Evolutionary conservation across 2,113 vertebrate species (phyloP).

Genomic region (Forbesichthys agassizii): DNA sequence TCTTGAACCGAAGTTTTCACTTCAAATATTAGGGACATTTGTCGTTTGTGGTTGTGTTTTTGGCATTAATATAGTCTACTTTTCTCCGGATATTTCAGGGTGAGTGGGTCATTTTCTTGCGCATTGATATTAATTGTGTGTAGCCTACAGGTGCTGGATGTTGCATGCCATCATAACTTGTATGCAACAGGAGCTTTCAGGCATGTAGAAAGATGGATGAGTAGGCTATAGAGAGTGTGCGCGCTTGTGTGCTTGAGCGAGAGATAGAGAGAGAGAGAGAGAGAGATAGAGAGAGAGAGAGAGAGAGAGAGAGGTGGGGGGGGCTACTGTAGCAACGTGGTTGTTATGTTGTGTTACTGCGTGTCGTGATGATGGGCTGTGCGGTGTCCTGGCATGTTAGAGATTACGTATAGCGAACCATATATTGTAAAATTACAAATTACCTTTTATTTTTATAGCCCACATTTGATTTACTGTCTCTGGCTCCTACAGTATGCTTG

Average conservation of each 20-base stretch:
- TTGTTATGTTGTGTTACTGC: background rate
- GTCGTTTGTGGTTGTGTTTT: slow-evolving; percentile 10
- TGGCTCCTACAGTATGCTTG: slow-evolving; percentile 37
- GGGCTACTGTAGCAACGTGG: background rate
- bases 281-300: background rate
- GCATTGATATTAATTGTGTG: slow-evolving; percentile 10
- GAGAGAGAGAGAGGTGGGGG: background rate
- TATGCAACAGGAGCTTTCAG: slow-evolving; percentile 9
- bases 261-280: background rate
- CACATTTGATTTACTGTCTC: background rate
- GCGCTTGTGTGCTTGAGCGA: no score
- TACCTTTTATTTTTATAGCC: no score
- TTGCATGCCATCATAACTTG: background rate
- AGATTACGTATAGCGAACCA: no score
- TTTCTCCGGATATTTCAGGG: slow-evolving; percentile 40
- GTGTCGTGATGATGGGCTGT: no score
- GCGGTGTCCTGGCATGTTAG: background rate
- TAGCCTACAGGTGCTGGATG: slow-evolving; percentile 4
- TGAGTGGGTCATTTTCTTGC: slow-evolving; percentile 32
- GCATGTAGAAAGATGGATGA: no score
- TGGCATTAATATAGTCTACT: slow-evolving; percentile 17
- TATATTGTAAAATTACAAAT: no score
- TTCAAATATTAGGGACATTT: slow-evolving; percentile 10
- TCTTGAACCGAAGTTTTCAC: slow-evolving; percentile 24
- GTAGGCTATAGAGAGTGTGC: no score